These are phyloP conservation scores for Apostichopus leukothele DNA, from an alignment of 53 echinoderm and acorn worm species.

Conservation along the genomic window DNA sequence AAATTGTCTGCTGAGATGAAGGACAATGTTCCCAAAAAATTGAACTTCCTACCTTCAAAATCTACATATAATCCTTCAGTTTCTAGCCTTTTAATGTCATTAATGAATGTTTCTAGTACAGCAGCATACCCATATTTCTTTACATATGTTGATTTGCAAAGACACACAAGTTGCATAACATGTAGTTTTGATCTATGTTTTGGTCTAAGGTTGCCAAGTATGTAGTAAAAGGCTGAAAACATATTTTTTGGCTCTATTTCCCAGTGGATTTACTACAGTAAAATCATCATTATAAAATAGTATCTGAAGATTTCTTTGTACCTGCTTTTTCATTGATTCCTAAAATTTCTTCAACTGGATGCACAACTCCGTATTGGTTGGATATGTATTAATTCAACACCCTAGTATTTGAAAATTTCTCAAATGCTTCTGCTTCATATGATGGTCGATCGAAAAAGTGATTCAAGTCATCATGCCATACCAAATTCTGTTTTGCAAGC, in stretches of 20 bases:
- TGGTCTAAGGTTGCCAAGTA: constrained; percentile 28
- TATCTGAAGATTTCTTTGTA: not conserved
- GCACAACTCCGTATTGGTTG: too few relatives aligned
- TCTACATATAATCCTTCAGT: not conserved
- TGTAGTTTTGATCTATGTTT: constrained; percentile 39
- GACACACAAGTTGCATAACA: constrained; percentile 36
- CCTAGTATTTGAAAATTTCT: too few relatives aligned
- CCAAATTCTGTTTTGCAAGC: too few relatives aligned
- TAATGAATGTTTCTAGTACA: not conserved
- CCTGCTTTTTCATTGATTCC: not conserved
- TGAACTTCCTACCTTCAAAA: constrained; percentile 10
- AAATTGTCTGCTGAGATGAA: constrained; percentile 53
- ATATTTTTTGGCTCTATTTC: constrained; percentile 11
- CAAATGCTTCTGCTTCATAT: too few relatives aligned
- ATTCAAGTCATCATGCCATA: too few relatives aligned
- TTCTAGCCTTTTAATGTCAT: not conserved
- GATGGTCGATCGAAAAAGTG: too few relatives aligned
- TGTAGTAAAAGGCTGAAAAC: constrained; percentile 45
- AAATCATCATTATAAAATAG: constrained; percentile 41
- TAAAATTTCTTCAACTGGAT: too few relatives aligned
- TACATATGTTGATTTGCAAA: constrained; percentile 31
- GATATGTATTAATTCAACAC: too few relatives aligned
- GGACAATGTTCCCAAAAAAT: constrained; percentile 42
- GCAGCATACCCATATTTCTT: constrained; percentile 22
- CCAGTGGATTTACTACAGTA: constrained; percentile 33